phyloP scores from a whole-genome alignment of 1,140 invertebrate species.

The Drosophila truncata region DNA sequence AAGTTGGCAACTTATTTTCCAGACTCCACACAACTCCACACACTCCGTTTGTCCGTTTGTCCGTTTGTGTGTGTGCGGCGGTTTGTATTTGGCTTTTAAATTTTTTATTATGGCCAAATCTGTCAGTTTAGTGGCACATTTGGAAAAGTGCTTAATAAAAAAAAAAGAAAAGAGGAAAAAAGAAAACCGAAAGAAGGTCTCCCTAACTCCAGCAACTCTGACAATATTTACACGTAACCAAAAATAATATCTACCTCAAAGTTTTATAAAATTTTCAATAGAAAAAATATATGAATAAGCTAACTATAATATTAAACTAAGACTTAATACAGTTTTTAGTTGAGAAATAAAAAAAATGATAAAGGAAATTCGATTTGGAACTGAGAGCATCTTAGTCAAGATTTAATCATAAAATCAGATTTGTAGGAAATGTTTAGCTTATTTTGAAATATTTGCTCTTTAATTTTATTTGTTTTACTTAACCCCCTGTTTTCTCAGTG shows the following conservation, averaged over 20 bases:
- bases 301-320: background rate
- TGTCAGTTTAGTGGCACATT: slow-evolving; percentile 82
- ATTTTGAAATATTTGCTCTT: too few species aligned
- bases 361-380: background rate
- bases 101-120: slow-evolving; percentile 83
- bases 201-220: background rate
- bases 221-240: background rate
- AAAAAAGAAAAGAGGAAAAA: background rate
- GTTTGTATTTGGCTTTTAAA: slow-evolving; percentile 63
- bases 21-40: slow-evolving; percentile 53
- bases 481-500: background rate
- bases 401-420: too few species aligned
- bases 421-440: too few species aligned
- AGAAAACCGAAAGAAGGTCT: background rate
- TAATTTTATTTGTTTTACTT: too few species aligned
- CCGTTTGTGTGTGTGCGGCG: slow-evolving; percentile 16
- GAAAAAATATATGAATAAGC: background rate
- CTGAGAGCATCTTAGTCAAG: background rate
- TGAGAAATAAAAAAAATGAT: background rate
- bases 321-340: background rate
- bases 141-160: slow-evolving; percentile 66
- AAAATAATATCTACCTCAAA: background rate
- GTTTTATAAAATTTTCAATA: background rate
- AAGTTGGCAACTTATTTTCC: slow-evolving; percentile 84
- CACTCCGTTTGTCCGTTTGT: slow-evolving; percentile 8